These are phyloP conservation scores for Melanerpes aurifrons DNA, from an alignment of 2,113 vertebrate species.

Conservation along the genomic window DNA sequence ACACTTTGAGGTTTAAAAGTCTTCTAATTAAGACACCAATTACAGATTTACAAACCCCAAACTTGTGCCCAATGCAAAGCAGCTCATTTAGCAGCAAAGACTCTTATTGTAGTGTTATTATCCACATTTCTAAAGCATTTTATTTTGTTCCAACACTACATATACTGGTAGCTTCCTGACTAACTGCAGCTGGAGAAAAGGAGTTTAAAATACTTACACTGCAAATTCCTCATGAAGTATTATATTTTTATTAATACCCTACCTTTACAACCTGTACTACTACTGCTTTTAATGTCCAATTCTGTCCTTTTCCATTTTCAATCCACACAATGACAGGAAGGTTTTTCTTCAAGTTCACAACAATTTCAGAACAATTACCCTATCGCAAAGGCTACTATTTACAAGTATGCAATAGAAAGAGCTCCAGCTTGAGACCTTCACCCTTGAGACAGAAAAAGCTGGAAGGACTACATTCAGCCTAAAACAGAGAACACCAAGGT, in stretches of 20 bases:
- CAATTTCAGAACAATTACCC: not conserved
- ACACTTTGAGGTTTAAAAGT: not conserved
- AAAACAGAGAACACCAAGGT: not conserved
- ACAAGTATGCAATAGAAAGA: not conserved
- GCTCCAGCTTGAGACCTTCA: not conserved
- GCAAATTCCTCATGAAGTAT: not conserved
- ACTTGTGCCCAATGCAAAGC: not conserved
- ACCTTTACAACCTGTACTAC: not conserved
- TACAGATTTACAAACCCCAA: not conserved
- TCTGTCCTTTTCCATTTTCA: not conserved
- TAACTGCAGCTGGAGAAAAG: not conserved
- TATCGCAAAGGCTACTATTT: not conserved
- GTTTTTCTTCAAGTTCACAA: not conserved
- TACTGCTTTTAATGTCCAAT: not conserved
- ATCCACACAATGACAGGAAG: not conserved
- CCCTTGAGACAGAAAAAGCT: not conserved
- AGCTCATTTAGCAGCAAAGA: not conserved
- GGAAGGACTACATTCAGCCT: not conserved
- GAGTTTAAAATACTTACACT: fast-evolving
- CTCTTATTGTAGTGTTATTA: not conserved
- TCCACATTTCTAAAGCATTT: not conserved
- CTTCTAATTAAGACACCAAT: not conserved
- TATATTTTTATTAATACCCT: not conserved
- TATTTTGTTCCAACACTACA: not conserved
- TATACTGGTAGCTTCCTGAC: not conserved